Base-by-base conservation (phyloP, 1,140 invertebrate species). In the Diploscapter pachys region DNA sequence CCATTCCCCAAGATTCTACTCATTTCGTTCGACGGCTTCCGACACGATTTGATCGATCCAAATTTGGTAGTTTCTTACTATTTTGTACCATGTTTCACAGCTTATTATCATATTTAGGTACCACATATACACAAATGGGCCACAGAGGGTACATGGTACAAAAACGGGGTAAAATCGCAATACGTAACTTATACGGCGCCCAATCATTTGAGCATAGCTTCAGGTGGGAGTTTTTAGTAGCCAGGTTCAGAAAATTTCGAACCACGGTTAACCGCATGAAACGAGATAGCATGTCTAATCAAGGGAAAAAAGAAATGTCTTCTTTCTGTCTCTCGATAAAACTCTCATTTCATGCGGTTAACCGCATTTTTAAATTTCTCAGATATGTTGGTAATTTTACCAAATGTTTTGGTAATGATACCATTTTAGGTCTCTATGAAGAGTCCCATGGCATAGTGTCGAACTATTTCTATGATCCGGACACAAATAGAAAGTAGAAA, bases 111-210 rank as follows among this genome's bases (percentile, higher is more conserved):
- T 66, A 2, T 70, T 56, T 50, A 76, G 75, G 53, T 56, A 5
- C 75, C 75, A 53, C 65, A 71, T 31, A 76, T 76, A 51, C 8
- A 72, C 69, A 57, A 72, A 54, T 76, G 69, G 69, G 75, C 75
- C 3, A 50, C 52, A 5, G 51, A 66, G 55, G 52, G 51, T 3
- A 72, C 75, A 6, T 76, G 75, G 75, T 76, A 72, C 51, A 63
- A 63, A 54, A 63, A 76, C 31, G 75, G 75, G 4, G 50, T 63
- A 3, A 63, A 72, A 31, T 72, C 69, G 1, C 75, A 76, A 59
- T 76, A 76, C 56, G 69, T 76, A 9, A 76, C 75, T 11, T 76
- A 72, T 57, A 76, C 75, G 5, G 75, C 75, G 48, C 75, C 75
- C 11, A 76, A 76, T 48, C 75, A 76, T 49, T 66, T 76, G 69